These are phyloP conservation scores for Poecilia gillii DNA, from an alignment of 2,797 vertebrate species.

Conservation along the genomic window DNA sequence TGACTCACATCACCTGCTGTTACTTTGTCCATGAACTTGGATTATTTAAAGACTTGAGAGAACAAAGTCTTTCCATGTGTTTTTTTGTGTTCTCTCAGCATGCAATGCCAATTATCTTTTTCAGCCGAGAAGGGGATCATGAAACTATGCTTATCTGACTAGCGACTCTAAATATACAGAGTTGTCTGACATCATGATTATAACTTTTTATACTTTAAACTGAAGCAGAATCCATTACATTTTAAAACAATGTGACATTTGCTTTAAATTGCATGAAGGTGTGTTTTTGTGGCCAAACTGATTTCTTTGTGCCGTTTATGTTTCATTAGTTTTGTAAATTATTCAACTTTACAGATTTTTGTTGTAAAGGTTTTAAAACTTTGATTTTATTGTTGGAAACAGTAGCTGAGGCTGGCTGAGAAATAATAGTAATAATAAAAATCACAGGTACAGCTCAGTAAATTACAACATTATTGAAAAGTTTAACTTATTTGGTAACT, in stretches of 20 bases:
- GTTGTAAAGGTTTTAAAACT: conserved; percentile 16
- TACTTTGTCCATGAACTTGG: conserved; percentile 15
- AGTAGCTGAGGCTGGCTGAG: conserved; percentile 7
- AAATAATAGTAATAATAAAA: neutral
- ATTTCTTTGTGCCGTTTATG: conserved; percentile 18
- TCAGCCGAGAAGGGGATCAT: conserved; percentile 8
- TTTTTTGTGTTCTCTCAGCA: conserved; percentile 30
- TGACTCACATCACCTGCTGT: conserved; percentile 48
- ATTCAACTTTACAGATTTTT: conserved; percentile 16
- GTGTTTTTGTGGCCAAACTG: conserved; percentile 33
- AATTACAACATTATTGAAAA: neutral
- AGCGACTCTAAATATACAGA: neutral
- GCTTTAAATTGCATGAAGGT: conserved; percentile 47
- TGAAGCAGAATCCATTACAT: conserved; percentile 14
- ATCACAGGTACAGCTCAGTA: neutral
- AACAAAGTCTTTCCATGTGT: neutral
- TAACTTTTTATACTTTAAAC: neutral
- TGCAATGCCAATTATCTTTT: conserved; percentile 46
- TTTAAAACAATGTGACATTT: conserved; percentile 15
- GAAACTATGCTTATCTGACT: neutral
- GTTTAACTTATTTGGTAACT: neutral
- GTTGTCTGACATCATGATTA: neutral
- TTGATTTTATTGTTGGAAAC: conserved; percentile 18
- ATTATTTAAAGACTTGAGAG: conserved; percentile 3
- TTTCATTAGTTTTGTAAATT: conserved; percentile 9